phyloP scores from a whole-genome alignment of 2,113 vertebrate species.

The Mesembrinibis cayennensis region DNA sequence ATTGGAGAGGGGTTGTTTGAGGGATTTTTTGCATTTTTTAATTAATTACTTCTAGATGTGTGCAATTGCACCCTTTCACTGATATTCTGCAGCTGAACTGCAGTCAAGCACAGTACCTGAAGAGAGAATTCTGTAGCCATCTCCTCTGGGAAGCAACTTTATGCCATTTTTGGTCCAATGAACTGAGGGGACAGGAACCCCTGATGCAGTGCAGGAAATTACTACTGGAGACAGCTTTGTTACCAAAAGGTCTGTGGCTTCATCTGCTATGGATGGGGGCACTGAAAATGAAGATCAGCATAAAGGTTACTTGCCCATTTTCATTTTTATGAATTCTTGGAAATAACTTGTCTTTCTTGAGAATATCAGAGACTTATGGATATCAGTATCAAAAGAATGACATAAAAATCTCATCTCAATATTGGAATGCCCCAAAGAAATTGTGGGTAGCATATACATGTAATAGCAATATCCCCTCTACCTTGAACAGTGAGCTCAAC shows the following conservation, averaged over 20 bases:
- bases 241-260: conserved; percentile 85
- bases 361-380: background rate
- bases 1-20: background rate
- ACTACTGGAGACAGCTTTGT: conserved; percentile 84
- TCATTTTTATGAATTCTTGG: background rate
- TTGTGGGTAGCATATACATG: background rate
- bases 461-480: conserved; percentile 55
- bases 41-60: background rate
- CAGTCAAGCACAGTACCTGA: conserved; percentile 77
- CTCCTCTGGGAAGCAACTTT: conserved; percentile 76
- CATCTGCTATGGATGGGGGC: conserved; percentile 94
- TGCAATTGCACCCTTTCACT: background rate
- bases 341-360: background rate
- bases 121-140: conserved; percentile 83
- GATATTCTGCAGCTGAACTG: background rate
- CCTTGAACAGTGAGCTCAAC: conserved; percentile 87
- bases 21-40: background rate
- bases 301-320: background rate
- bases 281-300: conserved; percentile 74
- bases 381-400: background rate
- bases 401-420: background rate
- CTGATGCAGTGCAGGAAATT: conserved; percentile 87
- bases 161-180: conserved; percentile 91
- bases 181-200: conserved; percentile 85
- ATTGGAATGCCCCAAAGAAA: background rate